A percentile compares a stretch with the other conserved stretches of the same genome.
Evolutionary conservation across 2,797 vertebrate species (phyloP).

Genomic region (Acanthiza pusilla): DNA sequence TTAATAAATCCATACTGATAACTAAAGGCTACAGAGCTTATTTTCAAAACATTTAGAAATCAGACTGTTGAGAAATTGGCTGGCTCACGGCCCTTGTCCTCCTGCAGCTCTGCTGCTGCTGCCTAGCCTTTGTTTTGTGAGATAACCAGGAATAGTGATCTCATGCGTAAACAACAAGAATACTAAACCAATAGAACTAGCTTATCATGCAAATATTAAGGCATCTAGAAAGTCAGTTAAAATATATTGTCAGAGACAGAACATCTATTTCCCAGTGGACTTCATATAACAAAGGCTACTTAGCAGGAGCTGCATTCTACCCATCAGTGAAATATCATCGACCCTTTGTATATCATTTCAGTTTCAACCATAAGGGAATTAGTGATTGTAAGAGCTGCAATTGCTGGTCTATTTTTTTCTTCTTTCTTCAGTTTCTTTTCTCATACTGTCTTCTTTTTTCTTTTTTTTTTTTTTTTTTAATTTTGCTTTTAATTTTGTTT

Average conservation of each 20-base stretch:
- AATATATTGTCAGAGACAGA: constrained; percentile 90
- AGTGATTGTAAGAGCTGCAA: constrained; percentile 87
- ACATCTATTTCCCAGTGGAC: constrained; percentile 96
- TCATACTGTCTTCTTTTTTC: constrained; percentile 53
- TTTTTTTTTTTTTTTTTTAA: constrained; percentile 36
- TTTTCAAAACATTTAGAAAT: constrained; percentile 76
- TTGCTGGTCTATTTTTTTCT: constrained; percentile 88
- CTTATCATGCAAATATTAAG: constrained; percentile 99
- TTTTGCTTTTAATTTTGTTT: constrained; percentile 47
- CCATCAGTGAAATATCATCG: constrained; percentile 83
- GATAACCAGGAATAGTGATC: constrained; percentile 86
- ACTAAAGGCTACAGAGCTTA: constrained; percentile 82
- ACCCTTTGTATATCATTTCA: constrained; percentile 77
- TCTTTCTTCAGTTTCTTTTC: constrained; percentile 78
- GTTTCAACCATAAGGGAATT: constrained; percentile 76
- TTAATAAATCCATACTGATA: constrained; percentile 77
- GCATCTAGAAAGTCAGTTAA: constrained; percentile 95
- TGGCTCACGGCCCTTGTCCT: constrained; percentile 70
- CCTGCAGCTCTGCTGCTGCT: constrained; percentile 75
- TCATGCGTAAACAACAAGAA: constrained; percentile 87
- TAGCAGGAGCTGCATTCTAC: constrained; percentile 84
- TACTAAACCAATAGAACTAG: constrained; percentile 90
- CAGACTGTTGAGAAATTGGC: constrained; percentile 72
- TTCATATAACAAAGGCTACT: constrained; percentile 95
- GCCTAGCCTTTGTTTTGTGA: constrained; percentile 89